These are phyloP conservation scores for Dinothrombium tinctorium DNA, from an alignment of 1,140 invertebrate species.

Conservation along the genomic window DNA sequence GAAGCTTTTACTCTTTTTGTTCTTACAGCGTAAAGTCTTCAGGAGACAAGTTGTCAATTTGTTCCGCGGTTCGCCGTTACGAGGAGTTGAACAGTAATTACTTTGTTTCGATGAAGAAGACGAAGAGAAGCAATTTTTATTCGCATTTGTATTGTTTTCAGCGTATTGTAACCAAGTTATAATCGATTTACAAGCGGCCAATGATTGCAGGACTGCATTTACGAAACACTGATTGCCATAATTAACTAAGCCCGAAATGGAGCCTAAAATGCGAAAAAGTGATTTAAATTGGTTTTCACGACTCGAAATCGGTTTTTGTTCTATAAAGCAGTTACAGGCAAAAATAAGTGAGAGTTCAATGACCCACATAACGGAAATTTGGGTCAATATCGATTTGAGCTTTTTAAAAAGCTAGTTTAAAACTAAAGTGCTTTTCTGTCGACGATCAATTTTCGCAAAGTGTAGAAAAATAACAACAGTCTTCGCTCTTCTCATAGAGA, in stretches of 20 bases:
- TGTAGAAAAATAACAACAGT: no score
- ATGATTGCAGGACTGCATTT: conserved; percentile 55
- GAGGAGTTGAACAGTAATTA: neutral
- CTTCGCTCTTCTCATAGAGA: no score
- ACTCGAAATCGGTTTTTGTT: no score
- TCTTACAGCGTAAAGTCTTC: conserved; percentile 12
- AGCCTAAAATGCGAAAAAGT: no score
- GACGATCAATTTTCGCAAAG: no score
- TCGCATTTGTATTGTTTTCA: conserved; percentile 8
- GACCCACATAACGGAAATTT: no score
- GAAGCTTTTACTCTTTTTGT: conserved; percentile 16
- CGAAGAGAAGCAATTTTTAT: neutral
- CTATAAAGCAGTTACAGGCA: no score
- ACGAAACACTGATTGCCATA: conserved; percentile 64
- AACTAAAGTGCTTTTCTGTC: no score
- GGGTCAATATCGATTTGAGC: no score
- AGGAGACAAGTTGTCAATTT: neutral
- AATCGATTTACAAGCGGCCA: conserved; percentile 49
- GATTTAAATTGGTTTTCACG: no score
- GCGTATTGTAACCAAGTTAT: conserved; percentile 44
- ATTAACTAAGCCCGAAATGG: conserved; percentile 43
- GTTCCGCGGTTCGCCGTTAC: neutral
- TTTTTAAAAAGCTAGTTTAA: no score
- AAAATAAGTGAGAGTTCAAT: no score
- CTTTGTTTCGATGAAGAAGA: neutral